Evolutionary conservation across 2,113 vertebrate species (phyloP), one percentile per base, ranked within the genome.

Genomic region (Sturnus vulgaris): DNA sequence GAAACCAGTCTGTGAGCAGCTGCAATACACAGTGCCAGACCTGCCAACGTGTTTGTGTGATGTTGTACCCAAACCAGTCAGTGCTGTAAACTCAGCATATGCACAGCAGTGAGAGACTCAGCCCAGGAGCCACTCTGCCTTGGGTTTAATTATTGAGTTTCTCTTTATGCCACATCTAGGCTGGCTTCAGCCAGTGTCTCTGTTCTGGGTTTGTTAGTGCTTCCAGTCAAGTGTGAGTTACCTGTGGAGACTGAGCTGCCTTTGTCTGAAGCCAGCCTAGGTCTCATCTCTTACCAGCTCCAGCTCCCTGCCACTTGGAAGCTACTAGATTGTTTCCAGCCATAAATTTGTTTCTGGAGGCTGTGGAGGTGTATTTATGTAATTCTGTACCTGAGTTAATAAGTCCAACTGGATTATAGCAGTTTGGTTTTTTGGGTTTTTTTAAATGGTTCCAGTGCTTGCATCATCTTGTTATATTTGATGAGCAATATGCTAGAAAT

Each of bases 161-260:
- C 76, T 39, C 53, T 80, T 85, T 42, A 59, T 88, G 82, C 82
- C 85, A 77, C 53, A 82, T 73, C 82, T 94, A 73, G 75, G 40
- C 79, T 77, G 75, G 39, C 79, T 85, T 65, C 50, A 88, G 23
- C 63, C 63, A 30, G 53, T 76, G 37, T 64, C 2, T 6, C 60
- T 85, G 19, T 84, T 91, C 40, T 46, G 57, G 61, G 40, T 66
- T 87, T 53, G n/a, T 49, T 64, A 75, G 50, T 75, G 57, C 56
- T 96, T 95, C 81, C 87, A 90, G 49, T 82, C 12, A 80, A 93
- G 52, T 33, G 47, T 27, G 24, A 42, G 53, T 63, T 85, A 56
- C 24, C 56, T 1, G 0, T 69, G 61, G 84, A 87, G 77, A 47
- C 87, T 82, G 73, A 50, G 56, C 87, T 91, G 77, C 69, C 56